Percentiles rank a stretch among this genome's conserved stretches.
Evolutionary conservation across 2,113 vertebrate species (phyloP).

Genomic region (Callithrix jacchus): DNA sequence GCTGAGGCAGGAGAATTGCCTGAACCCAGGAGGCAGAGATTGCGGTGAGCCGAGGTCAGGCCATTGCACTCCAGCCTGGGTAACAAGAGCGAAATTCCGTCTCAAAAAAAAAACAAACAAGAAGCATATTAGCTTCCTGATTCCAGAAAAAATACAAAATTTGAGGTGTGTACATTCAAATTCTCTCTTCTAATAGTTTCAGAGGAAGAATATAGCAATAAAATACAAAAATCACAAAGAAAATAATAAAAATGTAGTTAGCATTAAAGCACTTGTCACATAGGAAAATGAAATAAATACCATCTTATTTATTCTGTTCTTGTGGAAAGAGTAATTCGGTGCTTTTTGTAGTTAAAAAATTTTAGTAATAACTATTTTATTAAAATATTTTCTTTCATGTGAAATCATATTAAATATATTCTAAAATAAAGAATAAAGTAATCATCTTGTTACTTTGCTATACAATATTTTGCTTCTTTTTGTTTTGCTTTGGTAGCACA

Average conservation of each 20-base stretch:
- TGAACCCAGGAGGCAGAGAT: too few relatives aligned
- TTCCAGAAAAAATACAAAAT: not conserved
- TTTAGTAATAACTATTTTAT: not conserved
- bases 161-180: not conserved
- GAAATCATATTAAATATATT: not conserved
- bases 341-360: not conserved
- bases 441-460: not conserved
- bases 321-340: not conserved
- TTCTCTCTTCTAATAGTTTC: not conserved
- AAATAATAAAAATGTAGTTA: not conserved
- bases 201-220: not conserved
- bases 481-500: not conserved
- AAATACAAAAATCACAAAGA: not conserved
- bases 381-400: not conserved
- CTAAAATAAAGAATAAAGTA: not conserved
- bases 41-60: too few relatives aligned
- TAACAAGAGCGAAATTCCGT: too few relatives aligned
- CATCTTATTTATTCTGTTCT: not conserved
- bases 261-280: not conserved
- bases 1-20: too few relatives aligned
- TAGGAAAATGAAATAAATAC: not conserved
- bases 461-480: not conserved
- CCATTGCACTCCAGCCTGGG: too few relatives aligned
- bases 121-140: not conserved
- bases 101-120: too few relatives aligned